These are phyloP conservation scores for Pipistrellus pipistrellus DNA, from an alignment of 2,797 vertebrate species.

Conservation along the genomic window DNA sequence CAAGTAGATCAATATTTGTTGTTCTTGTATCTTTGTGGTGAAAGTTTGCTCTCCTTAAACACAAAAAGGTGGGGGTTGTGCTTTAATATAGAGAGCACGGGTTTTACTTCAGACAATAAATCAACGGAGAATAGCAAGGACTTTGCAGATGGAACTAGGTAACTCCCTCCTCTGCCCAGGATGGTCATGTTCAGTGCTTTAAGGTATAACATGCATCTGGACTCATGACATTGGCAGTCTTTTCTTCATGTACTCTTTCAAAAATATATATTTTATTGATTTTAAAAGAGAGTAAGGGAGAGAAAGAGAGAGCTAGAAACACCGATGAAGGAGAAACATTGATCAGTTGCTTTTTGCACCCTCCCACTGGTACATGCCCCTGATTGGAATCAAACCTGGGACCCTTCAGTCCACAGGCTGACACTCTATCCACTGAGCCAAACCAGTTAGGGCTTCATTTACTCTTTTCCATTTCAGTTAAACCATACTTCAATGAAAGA, in stretches of 20 bases:
- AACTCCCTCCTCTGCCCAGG: too few species aligned
- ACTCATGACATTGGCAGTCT: background rate
- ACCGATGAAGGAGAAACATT: too few species aligned
- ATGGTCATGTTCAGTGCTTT: background rate
- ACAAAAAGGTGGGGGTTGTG: conserved; percentile 70
- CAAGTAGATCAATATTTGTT: conserved; percentile 93
- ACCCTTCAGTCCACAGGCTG: too few species aligned
- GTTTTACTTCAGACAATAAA: conserved; percentile 80
- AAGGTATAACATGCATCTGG: background rate
- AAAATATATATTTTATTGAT: too few species aligned
- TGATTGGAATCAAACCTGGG: too few species aligned
- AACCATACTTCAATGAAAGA: background rate
- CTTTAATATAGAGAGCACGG: conserved; percentile 80
- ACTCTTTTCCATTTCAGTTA: background rate
- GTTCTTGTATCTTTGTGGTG: conserved; percentile 89
- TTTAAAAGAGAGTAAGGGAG: too few species aligned
- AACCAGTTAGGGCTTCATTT: background rate
- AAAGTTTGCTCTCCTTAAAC: conserved; percentile 87
- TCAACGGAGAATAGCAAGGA: conserved; percentile 70
- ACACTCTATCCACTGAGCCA: too few species aligned
- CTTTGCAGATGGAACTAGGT: conserved; percentile 11
- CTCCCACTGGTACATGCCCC: too few species aligned
- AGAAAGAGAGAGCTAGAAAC: too few species aligned
- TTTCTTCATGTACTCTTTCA: background rate
- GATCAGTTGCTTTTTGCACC: too few species aligned